phyloP scores from a whole-genome alignment of 64 coral and sea anemone genomes.

The Pocillopora damicornis region DNA sequence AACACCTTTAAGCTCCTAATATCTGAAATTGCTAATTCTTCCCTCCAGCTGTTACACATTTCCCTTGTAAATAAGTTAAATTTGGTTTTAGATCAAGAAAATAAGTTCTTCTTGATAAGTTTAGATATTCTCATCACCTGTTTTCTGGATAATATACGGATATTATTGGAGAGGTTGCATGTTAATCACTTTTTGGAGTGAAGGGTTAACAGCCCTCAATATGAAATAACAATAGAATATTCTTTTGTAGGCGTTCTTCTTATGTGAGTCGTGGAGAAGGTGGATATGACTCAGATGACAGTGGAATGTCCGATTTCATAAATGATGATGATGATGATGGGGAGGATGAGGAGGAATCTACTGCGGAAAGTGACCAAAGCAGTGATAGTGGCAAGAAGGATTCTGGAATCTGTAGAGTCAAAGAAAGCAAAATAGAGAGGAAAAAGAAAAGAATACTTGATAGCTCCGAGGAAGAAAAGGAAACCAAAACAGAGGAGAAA shows the following conservation, averaged over 20 bases:
- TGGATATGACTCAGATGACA: conserved; percentile 53
- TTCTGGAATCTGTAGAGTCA: not conserved
- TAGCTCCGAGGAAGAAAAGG: conserved; percentile 10
- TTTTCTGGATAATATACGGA: too few species aligned
- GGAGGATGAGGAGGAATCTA: conserved; percentile 4
- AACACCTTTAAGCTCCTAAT: too few species aligned
- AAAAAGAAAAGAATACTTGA: conserved; percentile 1
- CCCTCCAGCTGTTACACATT: too few species aligned
- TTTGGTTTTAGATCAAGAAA: too few species aligned
- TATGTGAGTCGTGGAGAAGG: conserved; percentile 74
- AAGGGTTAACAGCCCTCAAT: too few species aligned
- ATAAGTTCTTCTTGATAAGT: too few species aligned
- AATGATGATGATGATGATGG: conserved; percentile 60
- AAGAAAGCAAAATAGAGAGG: not conserved
- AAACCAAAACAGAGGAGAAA: not conserved
- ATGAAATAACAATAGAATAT: too few species aligned
- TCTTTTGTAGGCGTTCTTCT: conserved; percentile 41
- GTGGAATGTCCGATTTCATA: conserved; percentile 91
- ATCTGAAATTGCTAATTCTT: too few species aligned
- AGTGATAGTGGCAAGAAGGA: conserved; percentile 10
- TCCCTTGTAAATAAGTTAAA: too few species aligned
- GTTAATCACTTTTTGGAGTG: too few species aligned
- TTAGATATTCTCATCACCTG: too few species aligned
- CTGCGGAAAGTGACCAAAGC: conserved; percentile 5
- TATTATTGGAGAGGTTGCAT: too few species aligned